These are phyloP conservation scores for Clistopyga incitator DNA, from an alignment of 2,888 invertebrate species.

Conservation along the genomic window DNA sequence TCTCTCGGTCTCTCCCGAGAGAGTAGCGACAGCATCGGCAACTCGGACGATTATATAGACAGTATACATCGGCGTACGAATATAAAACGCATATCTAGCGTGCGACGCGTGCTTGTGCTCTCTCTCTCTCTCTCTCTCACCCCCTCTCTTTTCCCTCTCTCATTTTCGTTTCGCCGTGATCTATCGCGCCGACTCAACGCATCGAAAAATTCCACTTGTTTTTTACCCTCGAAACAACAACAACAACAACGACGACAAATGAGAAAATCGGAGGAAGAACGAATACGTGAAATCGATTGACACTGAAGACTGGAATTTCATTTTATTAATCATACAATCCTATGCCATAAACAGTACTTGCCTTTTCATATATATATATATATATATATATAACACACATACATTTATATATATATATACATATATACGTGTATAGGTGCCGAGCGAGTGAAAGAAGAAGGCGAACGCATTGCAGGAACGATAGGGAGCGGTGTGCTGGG, in stretches of 20 bases:
- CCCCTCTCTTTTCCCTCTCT: slow-evolving; percentile 16
- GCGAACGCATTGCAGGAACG: slow-evolving; percentile 61
- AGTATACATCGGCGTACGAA: slow-evolving; percentile 50
- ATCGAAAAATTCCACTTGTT: background rate
- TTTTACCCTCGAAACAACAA: no score
- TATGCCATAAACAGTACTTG: background rate
- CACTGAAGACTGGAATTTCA: no score
- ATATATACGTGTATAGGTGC: background rate
- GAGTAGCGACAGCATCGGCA: slow-evolving; percentile 47
- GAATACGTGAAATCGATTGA: no score
- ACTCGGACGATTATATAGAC: slow-evolving; percentile 21
- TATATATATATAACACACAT: background rate
- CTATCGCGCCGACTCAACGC: background rate
- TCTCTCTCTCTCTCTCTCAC: slow-evolving; percentile 32
- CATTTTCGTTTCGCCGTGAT: no score
- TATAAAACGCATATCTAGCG: slow-evolving; percentile 66
- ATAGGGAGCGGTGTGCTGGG: slow-evolving; percentile 49
- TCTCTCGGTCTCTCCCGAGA: slow-evolving; percentile 60
- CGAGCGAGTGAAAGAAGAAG: slow-evolving; percentile 44
- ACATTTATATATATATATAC: background rate
- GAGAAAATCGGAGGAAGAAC: no score
- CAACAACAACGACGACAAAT: no score
- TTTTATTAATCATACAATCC: no score
- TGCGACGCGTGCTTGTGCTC: slow-evolving; percentile 61
- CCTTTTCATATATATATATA: background rate